Conservation (phyloP, 2,113 vertebrate species). For the Syngnathoides biaculeatus region DNA sequence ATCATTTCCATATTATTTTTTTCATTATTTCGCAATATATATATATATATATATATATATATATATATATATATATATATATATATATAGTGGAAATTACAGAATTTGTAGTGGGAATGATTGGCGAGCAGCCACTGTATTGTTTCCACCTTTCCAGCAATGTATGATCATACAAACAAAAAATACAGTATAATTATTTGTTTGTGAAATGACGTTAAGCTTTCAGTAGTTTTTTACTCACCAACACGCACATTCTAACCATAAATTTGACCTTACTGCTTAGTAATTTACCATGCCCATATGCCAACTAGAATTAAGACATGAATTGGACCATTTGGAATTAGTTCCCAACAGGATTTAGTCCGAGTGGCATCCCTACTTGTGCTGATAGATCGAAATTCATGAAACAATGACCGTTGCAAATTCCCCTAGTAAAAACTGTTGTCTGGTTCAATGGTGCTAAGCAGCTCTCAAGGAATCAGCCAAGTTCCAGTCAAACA, state of each 20-base stretch:
- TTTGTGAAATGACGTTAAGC: background rate
- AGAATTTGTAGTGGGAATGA: too few species aligned
- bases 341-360: too few species aligned
- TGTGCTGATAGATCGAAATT: background rate
- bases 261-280: background rate
- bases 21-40: too few species aligned
- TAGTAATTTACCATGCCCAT: too few species aligned
- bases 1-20: too few species aligned
- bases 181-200: background rate
- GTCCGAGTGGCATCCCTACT: background rate
- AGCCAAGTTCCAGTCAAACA: background rate
- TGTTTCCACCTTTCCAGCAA: background rate
- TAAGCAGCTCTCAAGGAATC: background rate
- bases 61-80: too few species aligned
- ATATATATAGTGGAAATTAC: too few species aligned
- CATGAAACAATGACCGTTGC: background rate
- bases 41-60: too few species aligned
- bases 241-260: background rate
- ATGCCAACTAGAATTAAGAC: background rate
- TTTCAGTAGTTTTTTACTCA: too few species aligned
- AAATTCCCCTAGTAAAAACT: background rate
- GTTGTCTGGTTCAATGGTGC: background rate
- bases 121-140: background rate
- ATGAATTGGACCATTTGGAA: background rate
- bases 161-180: background rate